Evolutionary conservation across 2,113 vertebrate species (phyloP).

Genomic region (Pipra filicauda): DNA sequence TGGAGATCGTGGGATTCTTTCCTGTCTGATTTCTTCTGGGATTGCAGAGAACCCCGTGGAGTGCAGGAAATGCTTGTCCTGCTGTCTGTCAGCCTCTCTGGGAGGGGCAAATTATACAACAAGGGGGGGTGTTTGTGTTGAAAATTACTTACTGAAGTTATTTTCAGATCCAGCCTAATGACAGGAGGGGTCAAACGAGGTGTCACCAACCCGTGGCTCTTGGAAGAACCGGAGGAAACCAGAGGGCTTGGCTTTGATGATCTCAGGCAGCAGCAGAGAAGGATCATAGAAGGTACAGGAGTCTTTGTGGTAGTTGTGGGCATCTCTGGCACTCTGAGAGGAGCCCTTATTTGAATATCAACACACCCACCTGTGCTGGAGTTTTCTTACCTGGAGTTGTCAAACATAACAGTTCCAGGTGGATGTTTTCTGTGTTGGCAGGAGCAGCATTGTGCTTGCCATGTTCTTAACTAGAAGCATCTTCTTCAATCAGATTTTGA

Average conservation of each 20-base stretch:
- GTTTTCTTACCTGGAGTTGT: neutral
- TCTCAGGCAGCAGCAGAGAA: slow-evolving; percentile 90
- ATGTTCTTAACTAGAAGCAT: neutral
- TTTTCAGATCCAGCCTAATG: slow-evolving; percentile 86
- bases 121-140: neutral
- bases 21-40: neutral
- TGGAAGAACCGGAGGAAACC: slow-evolving; percentile 92
- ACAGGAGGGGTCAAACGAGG: slow-evolving; percentile 65
- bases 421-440: neutral
- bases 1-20: accelerated
- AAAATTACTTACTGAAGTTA: neutral
- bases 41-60: neutral
- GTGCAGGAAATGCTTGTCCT: accelerated
- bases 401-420: neutral
- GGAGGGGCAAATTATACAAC: neutral
- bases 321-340: neutral
- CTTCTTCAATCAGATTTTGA: neutral
- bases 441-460: neutral
- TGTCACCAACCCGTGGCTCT: slow-evolving; percentile 85
- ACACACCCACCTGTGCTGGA: neutral
- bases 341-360: neutral
- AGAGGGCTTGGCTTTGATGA: slow-evolving; percentile 84
- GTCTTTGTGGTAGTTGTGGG: neutral
- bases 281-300: slow-evolving; percentile 86
- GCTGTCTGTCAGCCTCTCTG: neutral